Percentiles rank a stretch among this genome's conserved stretches.
Evolutionary conservation across 2,113 vertebrate species (phyloP).

Genomic region (Colistium nudipinnis): DNA sequence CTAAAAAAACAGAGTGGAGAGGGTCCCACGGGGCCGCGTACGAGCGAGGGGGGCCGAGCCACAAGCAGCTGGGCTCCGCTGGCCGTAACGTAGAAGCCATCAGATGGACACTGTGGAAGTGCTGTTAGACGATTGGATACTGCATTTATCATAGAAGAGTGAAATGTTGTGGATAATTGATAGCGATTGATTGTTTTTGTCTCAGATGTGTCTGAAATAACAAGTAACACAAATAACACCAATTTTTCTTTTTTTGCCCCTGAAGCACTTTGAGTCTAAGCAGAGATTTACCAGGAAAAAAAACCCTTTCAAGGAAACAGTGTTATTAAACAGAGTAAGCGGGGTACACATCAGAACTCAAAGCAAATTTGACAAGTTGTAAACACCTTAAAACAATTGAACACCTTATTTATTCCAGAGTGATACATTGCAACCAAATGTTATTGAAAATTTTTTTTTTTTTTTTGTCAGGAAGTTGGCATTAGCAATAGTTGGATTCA

Average conservation of each 20-base stretch:
- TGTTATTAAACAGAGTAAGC: neutral
- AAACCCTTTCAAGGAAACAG: neutral
- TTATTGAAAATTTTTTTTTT: too few species aligned
- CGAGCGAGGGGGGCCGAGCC: constrained; percentile 38
- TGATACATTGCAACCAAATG: neutral
- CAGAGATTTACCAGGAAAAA: neutral
- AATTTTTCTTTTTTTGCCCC: too few species aligned
- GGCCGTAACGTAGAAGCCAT: constrained; percentile 41
- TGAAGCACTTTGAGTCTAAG: neutral
- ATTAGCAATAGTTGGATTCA: too few species aligned
- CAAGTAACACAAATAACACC: too few species aligned
- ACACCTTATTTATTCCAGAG: neutral
- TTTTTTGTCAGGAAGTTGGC: too few species aligned
- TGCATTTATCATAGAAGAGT: constrained; percentile 16
- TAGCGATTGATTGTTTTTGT: neutral
- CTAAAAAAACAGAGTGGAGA: constrained; percentile 44
- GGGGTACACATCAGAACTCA: neutral
- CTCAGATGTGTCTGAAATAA: neutral
- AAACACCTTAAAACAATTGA: too few species aligned
- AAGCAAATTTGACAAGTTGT: neutral
- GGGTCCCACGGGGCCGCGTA: constrained; percentile 50
- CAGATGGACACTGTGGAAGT: constrained; percentile 9
- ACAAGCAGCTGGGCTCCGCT: constrained; percentile 57
- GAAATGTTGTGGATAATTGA: neutral
- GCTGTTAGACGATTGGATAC: constrained; percentile 6